Percentiles rank a stretch among this genome's conserved stretches.
These are phyloP conservation scores for Hirtodrosophila confusa DNA, from an alignment of 2,888 invertebrate genomes.

Conservation along the genomic window DNA sequence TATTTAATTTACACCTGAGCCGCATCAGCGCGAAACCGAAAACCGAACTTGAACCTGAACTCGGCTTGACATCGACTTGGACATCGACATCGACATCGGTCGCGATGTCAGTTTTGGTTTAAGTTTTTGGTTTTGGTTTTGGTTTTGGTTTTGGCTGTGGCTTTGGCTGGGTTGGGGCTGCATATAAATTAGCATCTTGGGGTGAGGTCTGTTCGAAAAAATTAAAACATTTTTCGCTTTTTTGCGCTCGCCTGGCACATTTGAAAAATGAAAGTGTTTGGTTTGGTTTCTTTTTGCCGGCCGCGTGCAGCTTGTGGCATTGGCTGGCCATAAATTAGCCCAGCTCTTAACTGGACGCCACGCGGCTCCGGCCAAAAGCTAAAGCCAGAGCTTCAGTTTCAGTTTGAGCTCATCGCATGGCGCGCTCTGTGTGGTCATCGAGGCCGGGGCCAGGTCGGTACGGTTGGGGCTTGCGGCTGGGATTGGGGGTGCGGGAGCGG, in stretches of 20 bases:
- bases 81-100: conserved; percentile 19
- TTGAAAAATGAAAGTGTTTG: conserved; percentile 77
- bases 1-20: conserved; percentile 78
- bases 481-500: too few species aligned
- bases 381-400: conserved; percentile 44
- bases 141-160: too few species aligned
- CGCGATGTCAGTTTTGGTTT: conserved; percentile 26
- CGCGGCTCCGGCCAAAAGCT: conserved; percentile 40
- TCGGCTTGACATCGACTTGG: conserved; percentile 57
- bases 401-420: conserved; percentile 53
- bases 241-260: conserved; percentile 55
- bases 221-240: conserved; percentile 70
- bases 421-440: conserved; percentile 68
- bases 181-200: conserved; percentile 78
- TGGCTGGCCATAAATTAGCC: conserved; percentile 72
- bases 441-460: conserved; percentile 29
- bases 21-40: conserved; percentile 60
- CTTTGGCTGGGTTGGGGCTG: conserved; percentile 51
- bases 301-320: conserved; percentile 74
- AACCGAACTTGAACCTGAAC: conserved; percentile 77
- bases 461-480: too few species aligned
- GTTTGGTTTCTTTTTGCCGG: conserved; percentile 55
- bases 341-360: conserved; percentile 72
- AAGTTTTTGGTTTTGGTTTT: conserved; percentile 19
- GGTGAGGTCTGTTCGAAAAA: conserved; percentile 69